Conservation (phyloP, 2,113 vertebrate genomes). For the Tyto alba region DNA sequence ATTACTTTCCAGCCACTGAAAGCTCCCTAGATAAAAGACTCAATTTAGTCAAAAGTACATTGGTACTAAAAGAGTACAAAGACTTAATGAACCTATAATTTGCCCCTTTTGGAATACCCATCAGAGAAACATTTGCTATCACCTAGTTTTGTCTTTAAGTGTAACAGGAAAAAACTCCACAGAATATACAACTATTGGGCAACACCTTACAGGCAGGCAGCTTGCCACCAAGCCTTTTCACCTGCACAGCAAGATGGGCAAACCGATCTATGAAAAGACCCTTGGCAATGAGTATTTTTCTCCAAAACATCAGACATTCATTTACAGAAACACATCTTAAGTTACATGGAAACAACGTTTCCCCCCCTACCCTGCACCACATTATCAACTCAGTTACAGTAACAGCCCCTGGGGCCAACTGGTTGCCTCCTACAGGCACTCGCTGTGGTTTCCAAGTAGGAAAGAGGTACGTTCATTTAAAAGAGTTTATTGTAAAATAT, state of each 20-base stretch:
- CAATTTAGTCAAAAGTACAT: background rate
- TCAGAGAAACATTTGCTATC: background rate
- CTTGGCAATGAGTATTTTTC: background rate
- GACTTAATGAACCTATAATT: background rate
- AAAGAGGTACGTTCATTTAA: background rate
- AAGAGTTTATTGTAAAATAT: background rate
- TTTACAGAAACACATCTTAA: background rate
- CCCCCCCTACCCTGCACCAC: background rate
- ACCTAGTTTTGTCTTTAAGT: background rate
- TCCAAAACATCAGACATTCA: background rate
- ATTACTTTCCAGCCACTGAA: constrained; percentile 96
- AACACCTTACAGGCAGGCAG: background rate
- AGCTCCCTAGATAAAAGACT: constrained; percentile 80
- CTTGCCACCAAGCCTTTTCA: background rate
- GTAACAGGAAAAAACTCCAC: background rate
- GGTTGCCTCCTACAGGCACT: background rate
- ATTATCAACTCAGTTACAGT: background rate
- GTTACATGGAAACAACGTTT: background rate
- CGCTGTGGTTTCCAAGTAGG: background rate
- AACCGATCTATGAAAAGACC: background rate
- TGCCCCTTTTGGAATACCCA: background rate
- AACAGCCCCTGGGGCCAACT: background rate
- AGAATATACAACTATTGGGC: background rate
- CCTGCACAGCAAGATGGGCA: background rate
- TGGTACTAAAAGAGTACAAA: background rate